Conservation (phyloP, 2,888 invertebrate genomes). For the Hemaris fuciformis region DNA sequence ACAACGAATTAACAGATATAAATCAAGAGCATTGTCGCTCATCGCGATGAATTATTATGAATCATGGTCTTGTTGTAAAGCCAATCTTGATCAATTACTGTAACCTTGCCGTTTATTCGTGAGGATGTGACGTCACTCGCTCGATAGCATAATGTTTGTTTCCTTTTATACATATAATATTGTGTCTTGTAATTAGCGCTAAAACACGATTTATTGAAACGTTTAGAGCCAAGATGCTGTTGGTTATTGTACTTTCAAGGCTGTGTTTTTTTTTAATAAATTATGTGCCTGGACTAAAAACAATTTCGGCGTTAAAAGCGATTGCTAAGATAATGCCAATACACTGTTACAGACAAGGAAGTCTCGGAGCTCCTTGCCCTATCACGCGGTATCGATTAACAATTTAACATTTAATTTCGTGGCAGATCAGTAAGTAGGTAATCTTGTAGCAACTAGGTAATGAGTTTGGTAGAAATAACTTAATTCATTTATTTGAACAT, state of each 20-base stretch:
- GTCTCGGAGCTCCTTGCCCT: neutral
- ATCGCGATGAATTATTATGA: slow-evolving; percentile 52
- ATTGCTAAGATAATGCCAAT: neutral
- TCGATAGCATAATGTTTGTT: slow-evolving; percentile 35
- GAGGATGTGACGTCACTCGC: slow-evolving; percentile 50
- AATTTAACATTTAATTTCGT: neutral
- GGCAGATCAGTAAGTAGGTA: neutral
- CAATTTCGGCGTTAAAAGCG: neutral
- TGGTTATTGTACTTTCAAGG: neutral
- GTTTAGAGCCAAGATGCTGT: neutral
- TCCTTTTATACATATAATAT: slow-evolving; percentile 31
- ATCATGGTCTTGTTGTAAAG: slow-evolving; percentile 53
- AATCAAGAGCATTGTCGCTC: slow-evolving; percentile 44
- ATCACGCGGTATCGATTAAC: slow-evolving; percentile 6
- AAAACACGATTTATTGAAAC: neutral
- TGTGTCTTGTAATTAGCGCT: slow-evolving; percentile 25
- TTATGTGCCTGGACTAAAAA: neutral
- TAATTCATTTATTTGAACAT: neutral
- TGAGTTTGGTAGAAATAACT: neutral
- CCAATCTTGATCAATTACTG: slow-evolving; percentile 67
- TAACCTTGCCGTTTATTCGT: slow-evolving; percentile 52
- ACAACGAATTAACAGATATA: slow-evolving; percentile 44
- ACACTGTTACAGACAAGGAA: neutral
- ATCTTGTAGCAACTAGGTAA: neutral
- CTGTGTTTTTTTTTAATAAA: neutral